These are phyloP conservation scores for Apaloderma vittatum DNA, from an alignment of 2,113 vertebrate genomes.

Conservation along the genomic window DNA sequence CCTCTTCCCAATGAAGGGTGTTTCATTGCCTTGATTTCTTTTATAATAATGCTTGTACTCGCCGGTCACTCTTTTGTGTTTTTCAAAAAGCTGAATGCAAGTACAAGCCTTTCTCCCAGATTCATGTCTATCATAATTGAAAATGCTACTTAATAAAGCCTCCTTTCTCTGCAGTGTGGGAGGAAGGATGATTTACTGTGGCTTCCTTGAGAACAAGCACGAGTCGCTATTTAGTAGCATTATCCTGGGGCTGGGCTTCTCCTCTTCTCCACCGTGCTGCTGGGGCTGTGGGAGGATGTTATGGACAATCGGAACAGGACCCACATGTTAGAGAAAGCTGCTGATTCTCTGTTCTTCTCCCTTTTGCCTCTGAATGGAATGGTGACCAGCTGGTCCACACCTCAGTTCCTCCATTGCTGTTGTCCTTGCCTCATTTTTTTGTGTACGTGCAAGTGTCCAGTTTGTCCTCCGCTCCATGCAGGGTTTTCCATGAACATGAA, in stretches of 20 bases:
- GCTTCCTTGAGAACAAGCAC: neutral
- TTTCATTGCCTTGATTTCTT: neutral
- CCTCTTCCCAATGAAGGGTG: neutral
- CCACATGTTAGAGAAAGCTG: neutral
- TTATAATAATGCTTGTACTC: neutral
- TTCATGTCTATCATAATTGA: neutral
- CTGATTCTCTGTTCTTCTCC: neutral
- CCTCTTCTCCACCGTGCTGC: neutral
- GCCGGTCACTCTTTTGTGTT: neutral
- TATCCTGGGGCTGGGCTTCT: neutral
- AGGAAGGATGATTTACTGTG: slow-evolving; percentile 12
- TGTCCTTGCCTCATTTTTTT: neutral
- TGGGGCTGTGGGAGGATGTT: neutral
- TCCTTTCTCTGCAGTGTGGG: neutral
- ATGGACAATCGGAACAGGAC: neutral
- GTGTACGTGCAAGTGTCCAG: neutral
- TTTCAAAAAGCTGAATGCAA: slow-evolving; percentile 22
- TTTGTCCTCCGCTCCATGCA: neutral
- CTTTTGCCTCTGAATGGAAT: neutral
- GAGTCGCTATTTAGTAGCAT: neutral
- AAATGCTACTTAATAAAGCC: slow-evolving; percentile 49
- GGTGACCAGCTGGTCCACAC: neutral
- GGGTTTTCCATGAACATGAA: neutral
- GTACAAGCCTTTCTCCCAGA: neutral
- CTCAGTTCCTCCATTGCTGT: neutral